These are phyloP conservation scores for Oreochromis grahami DNA, from an alignment of 2,797 vertebrate genomes.

Conservation along the genomic window DNA sequence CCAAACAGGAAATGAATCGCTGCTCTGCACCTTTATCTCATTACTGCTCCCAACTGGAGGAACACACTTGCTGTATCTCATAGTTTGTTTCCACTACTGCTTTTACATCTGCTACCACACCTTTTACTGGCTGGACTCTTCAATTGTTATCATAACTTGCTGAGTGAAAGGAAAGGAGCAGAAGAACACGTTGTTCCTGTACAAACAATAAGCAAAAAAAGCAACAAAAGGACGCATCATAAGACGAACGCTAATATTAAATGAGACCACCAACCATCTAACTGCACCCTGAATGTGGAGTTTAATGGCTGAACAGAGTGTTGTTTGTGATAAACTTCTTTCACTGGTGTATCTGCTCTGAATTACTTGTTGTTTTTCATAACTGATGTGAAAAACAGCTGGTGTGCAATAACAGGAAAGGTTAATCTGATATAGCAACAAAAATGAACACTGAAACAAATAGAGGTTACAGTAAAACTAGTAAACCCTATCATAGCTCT, in stretches of 20 bases:
- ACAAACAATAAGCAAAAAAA: background rate
- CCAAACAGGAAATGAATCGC: background rate
- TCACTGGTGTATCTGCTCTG: background rate
- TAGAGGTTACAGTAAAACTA: background rate
- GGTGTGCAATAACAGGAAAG: background rate
- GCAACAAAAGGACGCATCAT: background rate
- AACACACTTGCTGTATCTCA: background rate
- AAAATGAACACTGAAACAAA: background rate
- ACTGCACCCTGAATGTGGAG: accelerated
- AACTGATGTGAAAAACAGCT: background rate
- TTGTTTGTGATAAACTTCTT: background rate
- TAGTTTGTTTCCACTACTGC: background rate
- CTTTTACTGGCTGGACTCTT: background rate
- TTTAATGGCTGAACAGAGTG: accelerated
- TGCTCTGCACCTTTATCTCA: background rate
- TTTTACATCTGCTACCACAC: background rate
- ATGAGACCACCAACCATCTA: background rate
- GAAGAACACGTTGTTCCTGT: background rate
- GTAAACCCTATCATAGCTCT: accelerated
- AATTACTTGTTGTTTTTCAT: background rate
- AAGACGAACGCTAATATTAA: background rate
- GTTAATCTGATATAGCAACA: background rate
- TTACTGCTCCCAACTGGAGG: background rate
- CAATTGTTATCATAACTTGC: accelerated
- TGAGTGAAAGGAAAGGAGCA: background rate